phyloP scores from a whole-genome alignment of 2,888 invertebrate species.

The Pterobdella sp. region DNA sequence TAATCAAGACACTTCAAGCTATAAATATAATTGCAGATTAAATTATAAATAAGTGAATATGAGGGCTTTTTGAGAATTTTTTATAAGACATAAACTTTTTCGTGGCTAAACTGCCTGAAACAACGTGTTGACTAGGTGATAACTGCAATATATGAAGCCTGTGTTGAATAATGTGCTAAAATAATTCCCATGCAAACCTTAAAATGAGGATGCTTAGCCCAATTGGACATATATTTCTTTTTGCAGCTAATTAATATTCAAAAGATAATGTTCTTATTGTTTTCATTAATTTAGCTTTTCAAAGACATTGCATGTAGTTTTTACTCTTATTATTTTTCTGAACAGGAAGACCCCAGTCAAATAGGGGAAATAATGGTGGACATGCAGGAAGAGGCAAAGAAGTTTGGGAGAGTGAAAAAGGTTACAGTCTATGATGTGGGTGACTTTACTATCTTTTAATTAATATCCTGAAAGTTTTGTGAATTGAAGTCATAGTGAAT shows the following conservation, averaged over 20 bases:
- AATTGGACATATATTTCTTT: too few species aligned
- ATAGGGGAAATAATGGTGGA: slow-evolving; percentile 86
- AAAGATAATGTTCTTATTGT: too few species aligned
- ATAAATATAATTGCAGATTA: too few species aligned
- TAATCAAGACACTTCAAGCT: too few species aligned
- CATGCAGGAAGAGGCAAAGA: slow-evolving; percentile 75
- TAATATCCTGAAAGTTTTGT: background rate
- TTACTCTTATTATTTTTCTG: slow-evolving; percentile 21
- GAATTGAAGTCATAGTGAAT: background rate
- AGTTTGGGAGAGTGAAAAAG: slow-evolving; percentile 84
- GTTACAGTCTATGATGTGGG: slow-evolving; percentile 81
- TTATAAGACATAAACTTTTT: background rate
- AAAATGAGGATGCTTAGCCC: too few species aligned
- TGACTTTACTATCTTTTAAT: background rate
- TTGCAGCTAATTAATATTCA: too few species aligned
- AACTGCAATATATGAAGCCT: too few species aligned
- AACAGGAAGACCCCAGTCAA: slow-evolving; percentile 68
- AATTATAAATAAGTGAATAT: too few species aligned
- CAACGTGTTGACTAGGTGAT: too few species aligned
- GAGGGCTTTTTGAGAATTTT: slow-evolving; percentile 1
- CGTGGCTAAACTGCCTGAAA: too few species aligned
- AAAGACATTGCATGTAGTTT: background rate
- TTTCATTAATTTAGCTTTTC: background rate
- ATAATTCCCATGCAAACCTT: too few species aligned
- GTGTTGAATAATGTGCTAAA: too few species aligned